Evolutionary conservation across 2,113 vertebrate species (phyloP).

Genomic region (Lamprologus ornatipinnis): DNA sequence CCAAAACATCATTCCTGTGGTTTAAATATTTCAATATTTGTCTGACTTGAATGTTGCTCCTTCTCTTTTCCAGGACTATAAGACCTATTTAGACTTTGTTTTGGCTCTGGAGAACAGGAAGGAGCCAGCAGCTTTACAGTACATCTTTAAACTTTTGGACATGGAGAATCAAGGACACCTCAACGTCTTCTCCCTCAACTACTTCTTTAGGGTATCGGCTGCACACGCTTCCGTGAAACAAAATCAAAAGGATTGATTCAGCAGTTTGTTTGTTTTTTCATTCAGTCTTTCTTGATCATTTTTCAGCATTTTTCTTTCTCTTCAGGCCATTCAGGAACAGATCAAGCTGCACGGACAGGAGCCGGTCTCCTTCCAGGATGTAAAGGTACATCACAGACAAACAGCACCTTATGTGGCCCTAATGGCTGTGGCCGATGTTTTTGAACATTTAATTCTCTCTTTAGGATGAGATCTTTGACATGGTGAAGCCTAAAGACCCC

Average conservation of each 20-base stretch:
- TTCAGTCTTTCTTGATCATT: neutral
- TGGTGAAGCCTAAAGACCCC: slow-evolving; percentile 97
- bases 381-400: slow-evolving; percentile 75
- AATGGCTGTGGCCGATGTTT: rapidly evolving
- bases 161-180: slow-evolving; percentile 94
- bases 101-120: slow-evolving; percentile 97
- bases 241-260: neutral
- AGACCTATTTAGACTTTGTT: slow-evolving; percentile 97
- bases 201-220: slow-evolving; percentile 88
- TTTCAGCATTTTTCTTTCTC: neutral
- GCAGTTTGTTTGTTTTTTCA: neutral
- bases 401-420: rapidly evolving
- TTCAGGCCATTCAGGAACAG: slow-evolving; percentile 94
- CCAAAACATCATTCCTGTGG: neutral
- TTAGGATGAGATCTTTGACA: slow-evolving; percentile 98
- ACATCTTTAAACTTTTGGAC: slow-evolving; percentile 97
- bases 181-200: slow-evolving; percentile 97
- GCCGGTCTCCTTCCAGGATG: slow-evolving; percentile 93
- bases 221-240: neutral
- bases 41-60: neutral
- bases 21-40: neutral
- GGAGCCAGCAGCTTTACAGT: slow-evolving; percentile 93
- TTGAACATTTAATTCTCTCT: neutral
- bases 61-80: slow-evolving; percentile 85
- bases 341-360: slow-evolving; percentile 97